Conservation (phyloP, 1,140 invertebrate species). For the Helicoverpa zea region DNA sequence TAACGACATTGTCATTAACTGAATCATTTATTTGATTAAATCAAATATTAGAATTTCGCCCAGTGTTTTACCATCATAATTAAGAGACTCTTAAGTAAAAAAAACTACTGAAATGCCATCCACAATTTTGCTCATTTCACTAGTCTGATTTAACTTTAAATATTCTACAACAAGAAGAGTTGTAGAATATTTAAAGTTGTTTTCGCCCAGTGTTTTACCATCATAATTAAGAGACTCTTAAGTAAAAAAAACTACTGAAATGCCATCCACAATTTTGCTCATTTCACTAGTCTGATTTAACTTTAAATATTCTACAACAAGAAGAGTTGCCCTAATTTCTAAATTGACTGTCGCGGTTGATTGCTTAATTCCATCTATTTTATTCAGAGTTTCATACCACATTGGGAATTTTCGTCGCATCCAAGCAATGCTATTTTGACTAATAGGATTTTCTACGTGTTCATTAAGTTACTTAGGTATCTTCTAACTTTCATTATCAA, state of each 20-base stretch:
- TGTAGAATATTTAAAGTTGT: no score
- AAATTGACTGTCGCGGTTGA: slow-evolving; percentile 31
- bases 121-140: slow-evolving; percentile 12
- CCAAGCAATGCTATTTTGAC: neutral
- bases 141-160: slow-evolving; percentile 24
- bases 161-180: slow-evolving; percentile 13
- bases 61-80: no score
- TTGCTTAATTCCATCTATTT: slow-evolving; percentile 35
- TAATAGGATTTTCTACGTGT: neutral
- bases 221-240: no score
- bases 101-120: neutral
- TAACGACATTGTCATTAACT: no score
- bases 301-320: slow-evolving; percentile 34
- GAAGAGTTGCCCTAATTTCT: slow-evolving; percentile 36
- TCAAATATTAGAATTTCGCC: no score
- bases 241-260: slow-evolving; percentile 13
- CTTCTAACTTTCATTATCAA: neutral
- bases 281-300: slow-evolving; percentile 12
- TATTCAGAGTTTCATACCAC: slow-evolving; percentile 25
- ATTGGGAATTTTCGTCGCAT: slow-evolving; percentile 5
- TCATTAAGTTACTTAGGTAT: neutral
- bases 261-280: neutral
- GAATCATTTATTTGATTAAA: no score
- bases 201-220: no score
- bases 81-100: neutral